A percentile compares a stretch with the other conserved stretches of the same genome.
Evolutionary conservation across 2,888 invertebrate species (phyloP).

Genomic region (Gerris lacustris): DNA sequence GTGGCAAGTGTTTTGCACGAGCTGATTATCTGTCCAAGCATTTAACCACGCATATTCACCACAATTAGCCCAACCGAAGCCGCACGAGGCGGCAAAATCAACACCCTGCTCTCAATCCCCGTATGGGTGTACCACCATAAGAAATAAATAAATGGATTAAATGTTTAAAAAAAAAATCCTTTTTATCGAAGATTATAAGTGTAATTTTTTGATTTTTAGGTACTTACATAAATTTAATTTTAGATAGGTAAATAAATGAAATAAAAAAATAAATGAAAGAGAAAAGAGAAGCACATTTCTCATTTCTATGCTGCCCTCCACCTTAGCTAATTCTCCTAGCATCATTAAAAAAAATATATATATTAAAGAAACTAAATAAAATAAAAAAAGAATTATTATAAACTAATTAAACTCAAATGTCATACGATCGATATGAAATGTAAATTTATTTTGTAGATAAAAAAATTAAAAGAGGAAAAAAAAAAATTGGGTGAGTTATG

Average conservation of each 20-base stretch:
- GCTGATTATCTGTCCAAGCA: constrained; percentile 85
- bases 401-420: no score
- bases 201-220: no score
- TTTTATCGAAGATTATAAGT: no score
- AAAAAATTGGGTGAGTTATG: no score
- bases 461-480: no score
- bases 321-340: constrained; percentile 3
- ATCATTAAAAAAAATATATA: not conserved
- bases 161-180: not conserved
- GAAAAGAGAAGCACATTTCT: not conserved
- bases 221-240: no score
- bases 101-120: not conserved
- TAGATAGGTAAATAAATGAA: no score
- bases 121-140: not conserved
- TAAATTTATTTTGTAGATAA: not conserved
- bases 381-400: no score
- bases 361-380: not conserved
- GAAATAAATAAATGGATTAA: not conserved
- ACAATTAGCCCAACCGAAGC: constrained; percentile 18
- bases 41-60: constrained; percentile 76
- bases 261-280: no score
- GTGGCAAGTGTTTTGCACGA: constrained; percentile 80
- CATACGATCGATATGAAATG: not conserved
- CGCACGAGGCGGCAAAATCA: not conserved
- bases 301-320: constrained; percentile 3